Conservation (phyloP, 2,797 vertebrate species). For the Bufotes viridis region DNA sequence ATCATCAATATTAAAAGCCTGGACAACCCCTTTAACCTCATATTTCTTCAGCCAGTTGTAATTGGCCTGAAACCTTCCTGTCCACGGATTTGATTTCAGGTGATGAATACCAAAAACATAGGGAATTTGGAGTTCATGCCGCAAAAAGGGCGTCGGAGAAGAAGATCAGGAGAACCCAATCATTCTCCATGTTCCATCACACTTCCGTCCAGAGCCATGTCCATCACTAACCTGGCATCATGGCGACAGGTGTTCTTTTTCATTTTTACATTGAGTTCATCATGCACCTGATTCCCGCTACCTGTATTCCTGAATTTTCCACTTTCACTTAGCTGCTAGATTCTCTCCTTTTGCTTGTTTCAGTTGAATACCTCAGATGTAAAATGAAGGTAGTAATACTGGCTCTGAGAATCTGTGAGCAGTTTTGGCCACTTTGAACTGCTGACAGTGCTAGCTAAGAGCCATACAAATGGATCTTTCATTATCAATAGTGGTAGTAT, state of each 20-base stretch:
- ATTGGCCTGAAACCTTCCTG: conserved; percentile 56
- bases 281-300: conserved; percentile 24
- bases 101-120: conserved; percentile 69
- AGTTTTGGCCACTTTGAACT: too few species aligned
- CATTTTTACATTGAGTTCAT: conserved; percentile 44
- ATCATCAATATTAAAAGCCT: too few species aligned
- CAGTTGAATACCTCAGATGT: not conserved
- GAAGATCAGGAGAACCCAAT: conserved; percentile 70
- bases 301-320: conserved; percentile 36
- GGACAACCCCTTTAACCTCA: not conserved
- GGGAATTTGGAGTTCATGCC: conserved; percentile 69
- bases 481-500: too few species aligned
- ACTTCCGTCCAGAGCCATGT: conserved; percentile 68
- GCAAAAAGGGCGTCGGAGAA: conserved; percentile 65
- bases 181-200: conserved; percentile 65
- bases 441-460: too few species aligned
- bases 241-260: conserved; percentile 68
- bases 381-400: not conserved
- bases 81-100: conserved; percentile 69
- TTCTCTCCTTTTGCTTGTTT: conserved; percentile 37
- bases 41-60: conserved; percentile 31
- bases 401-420: not conserved
- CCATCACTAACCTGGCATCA: conserved; percentile 69
- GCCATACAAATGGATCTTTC: too few species aligned
- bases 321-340: conserved; percentile 32